Conservation (phyloP, 2,113 vertebrate species). For the Orcinus orca region DNA sequence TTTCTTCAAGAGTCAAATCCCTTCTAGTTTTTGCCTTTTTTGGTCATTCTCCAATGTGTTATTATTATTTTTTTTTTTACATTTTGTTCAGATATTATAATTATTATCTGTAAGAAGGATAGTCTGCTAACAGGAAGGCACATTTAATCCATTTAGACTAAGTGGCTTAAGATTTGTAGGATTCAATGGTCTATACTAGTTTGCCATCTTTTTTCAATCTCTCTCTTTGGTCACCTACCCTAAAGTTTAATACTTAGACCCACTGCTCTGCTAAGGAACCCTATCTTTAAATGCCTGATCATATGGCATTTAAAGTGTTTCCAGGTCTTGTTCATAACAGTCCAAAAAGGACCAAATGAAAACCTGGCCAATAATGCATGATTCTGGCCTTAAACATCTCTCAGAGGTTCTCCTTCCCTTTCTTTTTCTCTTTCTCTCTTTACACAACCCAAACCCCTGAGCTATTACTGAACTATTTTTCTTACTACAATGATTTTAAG, state of each 20-base stretch:
- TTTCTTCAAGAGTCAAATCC: neutral
- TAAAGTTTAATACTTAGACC: neutral
- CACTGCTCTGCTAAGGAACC: neutral
- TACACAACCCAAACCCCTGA: neutral
- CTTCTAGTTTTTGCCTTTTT: neutral
- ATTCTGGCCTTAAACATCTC: neutral
- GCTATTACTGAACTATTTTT: neutral
- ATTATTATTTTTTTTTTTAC: neutral
- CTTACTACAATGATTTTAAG: conserved; percentile 13
- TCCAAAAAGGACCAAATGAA: neutral
- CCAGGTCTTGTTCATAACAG: neutral
- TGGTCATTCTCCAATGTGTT: neutral
- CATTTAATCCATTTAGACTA: neutral
- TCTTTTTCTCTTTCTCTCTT: neutral
- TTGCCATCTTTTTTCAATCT: neutral
- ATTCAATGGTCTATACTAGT: neutral
- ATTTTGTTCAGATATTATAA: neutral
- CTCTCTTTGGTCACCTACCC: neutral
- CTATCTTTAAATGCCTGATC: neutral
- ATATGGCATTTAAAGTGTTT: neutral
- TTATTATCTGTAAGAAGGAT: neutral
- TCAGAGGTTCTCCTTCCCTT: neutral
- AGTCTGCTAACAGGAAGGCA: neutral
- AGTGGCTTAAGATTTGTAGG: neutral
- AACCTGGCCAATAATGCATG: neutral